These are phyloP conservation scores for Tipula confusa DNA, from an alignment of 2,888 invertebrate genomes.

Conservation along the genomic window DNA sequence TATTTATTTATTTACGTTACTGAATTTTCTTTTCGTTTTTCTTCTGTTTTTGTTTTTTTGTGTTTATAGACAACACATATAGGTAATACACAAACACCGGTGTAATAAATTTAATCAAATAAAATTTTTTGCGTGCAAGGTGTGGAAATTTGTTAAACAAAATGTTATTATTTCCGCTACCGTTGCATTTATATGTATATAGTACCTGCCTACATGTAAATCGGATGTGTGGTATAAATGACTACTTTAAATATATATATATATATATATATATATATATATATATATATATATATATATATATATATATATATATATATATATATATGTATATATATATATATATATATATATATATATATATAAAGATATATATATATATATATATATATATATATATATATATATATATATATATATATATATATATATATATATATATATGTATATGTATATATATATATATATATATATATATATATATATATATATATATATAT, in stretches of 20 bases:
- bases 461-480: not conserved
- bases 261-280: not conserved
- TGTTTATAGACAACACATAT: no score
- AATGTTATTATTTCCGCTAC: not conserved
- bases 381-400: not conserved
- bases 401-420: not conserved
- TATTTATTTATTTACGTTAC: constrained; percentile 3
- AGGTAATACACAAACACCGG: not conserved
- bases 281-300: not conserved
- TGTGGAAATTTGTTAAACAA: not conserved
- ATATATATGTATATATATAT: not conserved
- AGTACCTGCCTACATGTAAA: no score
- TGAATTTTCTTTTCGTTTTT: not conserved
- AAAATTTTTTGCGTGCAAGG: not conserved
- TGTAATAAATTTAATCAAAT: constrained; percentile 25
- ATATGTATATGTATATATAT: not conserved
- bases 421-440: not conserved
- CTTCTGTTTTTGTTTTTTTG: not conserved
- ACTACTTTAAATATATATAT: no score
- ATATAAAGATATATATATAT: not conserved
- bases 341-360: not conserved
- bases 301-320: not conserved
- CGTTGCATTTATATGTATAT: not conserved
- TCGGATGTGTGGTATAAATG: no score
- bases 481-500: not conserved